Conservation (phyloP, 30 jellyfish, hydroid and myxozoan species). For the Aurelia coerulea region DNA sequence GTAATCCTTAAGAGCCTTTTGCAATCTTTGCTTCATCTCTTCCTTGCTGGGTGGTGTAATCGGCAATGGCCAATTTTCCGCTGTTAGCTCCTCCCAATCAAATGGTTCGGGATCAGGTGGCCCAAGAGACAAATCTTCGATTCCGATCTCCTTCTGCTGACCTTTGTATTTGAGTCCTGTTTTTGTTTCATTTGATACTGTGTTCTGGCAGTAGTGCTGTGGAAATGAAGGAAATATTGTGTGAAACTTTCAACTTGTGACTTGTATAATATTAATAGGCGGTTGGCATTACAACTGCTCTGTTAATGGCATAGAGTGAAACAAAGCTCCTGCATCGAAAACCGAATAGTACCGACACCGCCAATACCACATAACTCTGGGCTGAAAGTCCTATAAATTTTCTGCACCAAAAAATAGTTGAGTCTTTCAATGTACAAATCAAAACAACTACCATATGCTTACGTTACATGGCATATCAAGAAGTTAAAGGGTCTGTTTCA, state of each 20-base stretch:
- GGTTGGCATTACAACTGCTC: too few species aligned
- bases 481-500: too few species aligned
- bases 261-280: too few species aligned
- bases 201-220: constrained; percentile 39
- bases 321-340: too few species aligned
- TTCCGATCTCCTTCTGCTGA: constrained; percentile 13
- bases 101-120: constrained; percentile 44
- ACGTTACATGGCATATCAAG: too few species aligned
- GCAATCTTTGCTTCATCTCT: constrained; percentile 28
- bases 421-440: too few species aligned
- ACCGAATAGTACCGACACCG: too few species aligned
- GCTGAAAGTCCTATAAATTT: too few species aligned
- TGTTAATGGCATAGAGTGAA: too few species aligned
- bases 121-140: constrained; percentile 32
- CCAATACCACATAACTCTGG: too few species aligned
- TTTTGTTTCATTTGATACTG: constrained; percentile 25
- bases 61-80: constrained; percentile 58
- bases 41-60: constrained; percentile 61
- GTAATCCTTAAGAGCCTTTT: constrained; percentile 5
- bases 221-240: neutral
- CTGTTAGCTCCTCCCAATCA: constrained; percentile 53
- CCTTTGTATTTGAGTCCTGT: constrained; percentile 8
- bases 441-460: too few species aligned
- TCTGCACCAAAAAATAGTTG: too few species aligned
- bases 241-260: neutral